A percentile compares a stretch with the other conserved stretches of the same genome.
Evolutionary conservation across 1,140 invertebrate genomes (phyloP).

Genomic region (Goniozus legneri): DNA sequence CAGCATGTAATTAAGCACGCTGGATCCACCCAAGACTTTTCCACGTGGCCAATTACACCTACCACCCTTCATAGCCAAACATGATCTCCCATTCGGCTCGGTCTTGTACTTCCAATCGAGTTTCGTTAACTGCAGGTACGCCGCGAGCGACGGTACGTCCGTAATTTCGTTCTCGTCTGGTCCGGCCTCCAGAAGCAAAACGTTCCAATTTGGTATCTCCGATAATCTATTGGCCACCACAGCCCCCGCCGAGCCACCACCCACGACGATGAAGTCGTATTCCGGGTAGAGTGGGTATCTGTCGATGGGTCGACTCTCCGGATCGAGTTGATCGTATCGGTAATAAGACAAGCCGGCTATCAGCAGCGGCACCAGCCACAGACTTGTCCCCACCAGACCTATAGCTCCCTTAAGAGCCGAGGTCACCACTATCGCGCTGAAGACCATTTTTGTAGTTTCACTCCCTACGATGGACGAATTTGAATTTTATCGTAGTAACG

Average conservation of each 20-base stretch:
- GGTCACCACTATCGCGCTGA: conserved; percentile 68
- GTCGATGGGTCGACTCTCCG: conserved; percentile 68
- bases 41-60: conserved; percentile 82
- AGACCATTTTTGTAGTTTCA: conserved; percentile 59
- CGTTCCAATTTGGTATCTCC: conserved; percentile 75
- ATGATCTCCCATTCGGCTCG: conserved; percentile 78
- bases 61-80: conserved; percentile 68
- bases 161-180: conserved; percentile 88
- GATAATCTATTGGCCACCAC: conserved; percentile 88
- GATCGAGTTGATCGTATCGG: conserved; percentile 76
- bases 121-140: conserved; percentile 81
- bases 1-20: conserved; percentile 92
- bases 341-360: conserved; percentile 79
- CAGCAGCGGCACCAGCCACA: conserved; percentile 79
- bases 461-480: no score
- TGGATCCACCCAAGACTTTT: conserved; percentile 85
- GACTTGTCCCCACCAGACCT: conserved; percentile 66
- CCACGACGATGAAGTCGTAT: conserved; percentile 85
- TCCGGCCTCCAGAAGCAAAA: conserved; percentile 87
- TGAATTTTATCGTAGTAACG: no score
- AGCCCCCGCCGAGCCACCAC: conserved; percentile 89
- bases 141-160: conserved; percentile 83
- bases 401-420: conserved; percentile 71
- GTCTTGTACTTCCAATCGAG: conserved; percentile 92
- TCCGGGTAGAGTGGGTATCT: conserved; percentile 58